Base-by-base conservation (phyloP, 2,113 vertebrate species). In the Labeo catla region DNA sequence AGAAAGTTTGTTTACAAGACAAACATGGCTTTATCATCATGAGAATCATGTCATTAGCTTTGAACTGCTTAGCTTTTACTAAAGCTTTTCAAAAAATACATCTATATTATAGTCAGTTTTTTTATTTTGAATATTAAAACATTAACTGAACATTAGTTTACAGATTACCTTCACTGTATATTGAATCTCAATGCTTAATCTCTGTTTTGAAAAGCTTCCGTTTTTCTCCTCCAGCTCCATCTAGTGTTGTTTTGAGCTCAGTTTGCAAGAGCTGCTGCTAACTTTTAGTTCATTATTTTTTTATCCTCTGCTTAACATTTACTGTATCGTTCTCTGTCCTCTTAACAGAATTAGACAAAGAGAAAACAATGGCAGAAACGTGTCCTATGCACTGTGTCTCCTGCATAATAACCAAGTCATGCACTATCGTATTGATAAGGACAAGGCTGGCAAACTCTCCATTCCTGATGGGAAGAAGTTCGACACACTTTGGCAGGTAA, bases 391-490 rank as follows among this genome's bases (percentile, higher is more conserved):
- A 2, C 93, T 99, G 12, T 97, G 98, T 91, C 89, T 99, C 9
- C 91, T 99, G 13, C 96, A 97, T 0, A 96, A 96, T 79, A 95
- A 96, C 78, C 96, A 96, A 76, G 97, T 98, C 59, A 93, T 97
- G 87, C 98, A 99, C 88, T 99, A 99, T 78, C 97, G 97, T 83
- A 97, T 99, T 3, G 98, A 99, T 92, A 96, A 87, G 88, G 97
- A 99, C 93, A 94, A 93, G 52, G 92, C 93, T 0, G 95, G 95
- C 28, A 99, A 99, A 87, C 95, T 99, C 21, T 98, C 97, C 70
- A 98, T 99, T 88, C 97, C 97, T 0, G 97, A 98, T 0, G 98
- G 98, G 34, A 99, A 99, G 94, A 98, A 96, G 93, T 99, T 99
- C 88, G 98, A 99, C 94, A 99, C 98, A 0, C 94, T 99, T 76